A percentile compares a stretch with the other conserved stretches of the same genome.
phyloP scores from a whole-genome alignment of 2,113 vertebrate genomes.

The Xiphias gladius region DNA sequence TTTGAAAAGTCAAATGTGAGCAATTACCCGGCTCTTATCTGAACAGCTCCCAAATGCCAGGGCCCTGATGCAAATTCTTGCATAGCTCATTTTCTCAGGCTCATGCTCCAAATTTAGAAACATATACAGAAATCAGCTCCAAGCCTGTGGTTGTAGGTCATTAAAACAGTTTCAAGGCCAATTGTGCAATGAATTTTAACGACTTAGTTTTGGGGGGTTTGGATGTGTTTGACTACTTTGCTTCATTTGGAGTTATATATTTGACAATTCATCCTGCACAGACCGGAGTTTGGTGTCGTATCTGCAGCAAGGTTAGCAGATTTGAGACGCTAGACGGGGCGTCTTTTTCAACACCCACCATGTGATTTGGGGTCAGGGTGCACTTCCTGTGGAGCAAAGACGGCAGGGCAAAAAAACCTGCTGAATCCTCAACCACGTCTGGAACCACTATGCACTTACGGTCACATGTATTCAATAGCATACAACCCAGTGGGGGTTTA shows the following conservation, averaged over 20 bases:
- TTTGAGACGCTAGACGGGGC: constrained; percentile 19
- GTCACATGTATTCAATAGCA: constrained; percentile 68
- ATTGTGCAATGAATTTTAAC: constrained; percentile 23
- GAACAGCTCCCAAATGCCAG: constrained; percentile 60
- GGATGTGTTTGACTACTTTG: constrained; percentile 8
- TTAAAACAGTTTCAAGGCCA: constrained; percentile 38
- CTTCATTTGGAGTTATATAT: constrained; percentile 3
- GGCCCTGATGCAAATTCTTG: constrained; percentile 72
- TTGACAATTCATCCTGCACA: constrained; percentile 2
- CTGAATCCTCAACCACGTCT: constrained; percentile 44
- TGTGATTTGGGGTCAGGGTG: constrained; percentile 71
- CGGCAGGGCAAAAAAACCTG: constrained; percentile 5
- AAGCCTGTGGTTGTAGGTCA: constrained; percentile 40
- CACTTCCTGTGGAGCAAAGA: constrained; percentile 70
- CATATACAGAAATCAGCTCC: constrained; percentile 19
- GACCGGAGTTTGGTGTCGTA: not conserved
- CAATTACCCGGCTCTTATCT: constrained; percentile 73
- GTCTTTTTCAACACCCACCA: constrained; percentile 41
- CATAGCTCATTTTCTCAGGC: constrained; percentile 65
- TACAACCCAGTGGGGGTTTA: constrained; percentile 35
- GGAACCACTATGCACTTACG: constrained; percentile 41
- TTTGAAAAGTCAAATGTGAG: constrained; percentile 78
- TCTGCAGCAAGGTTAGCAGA: constrained; percentile 2
- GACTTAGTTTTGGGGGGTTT: not conserved
- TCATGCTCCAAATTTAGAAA: constrained; percentile 65